Base-by-base conservation (phyloP, 1,140 invertebrate genomes). In the Aporrectodea caliginosa region DNA sequence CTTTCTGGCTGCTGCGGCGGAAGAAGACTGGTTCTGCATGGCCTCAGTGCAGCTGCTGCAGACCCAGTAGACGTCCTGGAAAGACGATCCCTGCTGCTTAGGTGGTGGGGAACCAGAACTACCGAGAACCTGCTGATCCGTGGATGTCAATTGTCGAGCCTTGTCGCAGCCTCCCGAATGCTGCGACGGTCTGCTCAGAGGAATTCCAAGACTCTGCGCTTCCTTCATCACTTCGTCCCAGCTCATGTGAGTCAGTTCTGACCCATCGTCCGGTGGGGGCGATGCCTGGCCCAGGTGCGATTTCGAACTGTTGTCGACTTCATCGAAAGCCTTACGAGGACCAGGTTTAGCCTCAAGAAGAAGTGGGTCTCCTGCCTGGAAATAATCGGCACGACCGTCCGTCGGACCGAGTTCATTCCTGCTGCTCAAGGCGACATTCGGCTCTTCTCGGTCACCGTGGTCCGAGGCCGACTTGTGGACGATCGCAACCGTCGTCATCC, bases 201-300 rank as follows among this genome's bases (percentile, higher is more conserved):
- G 75, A 58, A 80, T 80, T 16, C 79, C 79, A 31, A 80, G 79
- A 16, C 31, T 70, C 32, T 77, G 31, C 22, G 79, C 79, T 34
- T 80, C 79, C 75, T 77, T 35, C 75, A 80, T 77, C n/a, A 80
- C 79, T 30, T 80, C 79, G 27, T 76, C 79, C 79, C 79, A 80
- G 30, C 32, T 71, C 79, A 80, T 80, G 75, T 80, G 79, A 16
- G 69, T 80, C 16, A 69, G 79, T n/a, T 80, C 79, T 6, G 35
- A 2, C 22, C 43, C 75, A 29, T 29, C 29, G 35, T 29, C 29
- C 22, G 75, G 27, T 32, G 43, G 6, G 6, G 22, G 6, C 43
- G 43, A 22, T 58, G 43, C 22, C 43, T 58, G 6, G 6, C 6
- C 6, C 6, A 58, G 43, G 6, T 58, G 43, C 22, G 6, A 12